Base-by-base conservation (phyloP, 2,888 invertebrate genomes). In the Drosophila mulleri region DNA sequence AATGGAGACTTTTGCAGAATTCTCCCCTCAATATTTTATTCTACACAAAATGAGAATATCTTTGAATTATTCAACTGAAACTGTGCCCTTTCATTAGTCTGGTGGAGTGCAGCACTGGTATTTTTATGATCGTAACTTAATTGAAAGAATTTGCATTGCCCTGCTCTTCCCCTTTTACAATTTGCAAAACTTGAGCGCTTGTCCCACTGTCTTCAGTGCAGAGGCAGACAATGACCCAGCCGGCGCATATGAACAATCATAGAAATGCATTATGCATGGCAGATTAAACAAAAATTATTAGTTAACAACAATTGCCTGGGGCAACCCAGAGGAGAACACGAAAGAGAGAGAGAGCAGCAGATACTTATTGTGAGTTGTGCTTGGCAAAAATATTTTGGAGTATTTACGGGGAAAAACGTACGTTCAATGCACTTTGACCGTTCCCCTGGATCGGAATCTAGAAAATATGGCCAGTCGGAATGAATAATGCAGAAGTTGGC, bases 211-310 rank as follows among this genome's bases (percentile, higher is more conserved):
- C 16, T n/a, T n/a, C 4, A 5, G 16, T n/a, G 50, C 14, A n/a
- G 14, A 26, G 23, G 68, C 67, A 72, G 72, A 69, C 84, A 81
- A 82, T 71, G 84, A 67, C 65, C 72, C 70, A 57, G 63, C 66
- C 65, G 70, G 64, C 67, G 70, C 65, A 71, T 47, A 64, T 72
- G 79, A 82, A 87, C 72, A 82, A 84, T 87, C 74, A 77, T 66
- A 73, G 69, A 87, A 82, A 77, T 84, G 83, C 88, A 84, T 87
- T 72, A 88, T 84, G 72, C 77, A 89, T 84, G 80, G 70, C 65
- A 82, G 85, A 82, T 88, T 88, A 82, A 82, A 32, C 32, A 32
- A 69, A 82, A 84, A 87, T 89, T 89, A 89, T 89, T 87, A 82
- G 89, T 73, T 70, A 67, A 69, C 75, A 66, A 59, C 70, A 66